These are phyloP conservation scores for Cranoglanis bouderius DNA, from an alignment of 2,113 vertebrate genomes.

Conservation along the genomic window DNA sequence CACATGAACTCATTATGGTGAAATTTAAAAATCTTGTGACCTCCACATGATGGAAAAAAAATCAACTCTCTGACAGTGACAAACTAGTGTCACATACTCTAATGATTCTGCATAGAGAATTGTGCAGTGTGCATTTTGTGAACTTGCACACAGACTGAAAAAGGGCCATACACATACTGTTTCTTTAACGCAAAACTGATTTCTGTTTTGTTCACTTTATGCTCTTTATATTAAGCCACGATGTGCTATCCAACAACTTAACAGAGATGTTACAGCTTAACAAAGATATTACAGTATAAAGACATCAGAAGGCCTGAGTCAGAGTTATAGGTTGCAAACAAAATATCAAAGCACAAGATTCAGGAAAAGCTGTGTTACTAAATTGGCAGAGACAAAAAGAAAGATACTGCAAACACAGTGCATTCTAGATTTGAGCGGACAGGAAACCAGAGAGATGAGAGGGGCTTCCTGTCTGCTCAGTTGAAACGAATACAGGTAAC, in stretches of 20 bases:
- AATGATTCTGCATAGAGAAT: neutral
- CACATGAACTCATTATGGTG: neutral
- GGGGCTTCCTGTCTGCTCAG: conserved; percentile 49
- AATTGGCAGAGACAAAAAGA: conserved; percentile 25
- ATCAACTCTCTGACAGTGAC: neutral
- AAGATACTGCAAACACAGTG: conserved; percentile 4
- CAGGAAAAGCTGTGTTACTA: conserved; percentile 18
- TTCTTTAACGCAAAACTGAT: neutral
- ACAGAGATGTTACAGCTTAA: neutral
- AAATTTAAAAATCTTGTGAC: neutral
- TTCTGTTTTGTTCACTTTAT: neutral
- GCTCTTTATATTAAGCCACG: neutral
- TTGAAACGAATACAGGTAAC: conserved; percentile 44
- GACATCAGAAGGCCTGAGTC: neutral
- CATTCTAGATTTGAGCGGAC: conserved; percentile 27
- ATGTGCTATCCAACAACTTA: neutral
- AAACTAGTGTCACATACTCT: neutral
- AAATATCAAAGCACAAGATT: conserved; percentile 4
- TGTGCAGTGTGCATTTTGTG: neutral
- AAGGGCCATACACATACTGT: neutral
- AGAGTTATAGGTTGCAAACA: conserved; percentile 1
- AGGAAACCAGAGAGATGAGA: conserved; percentile 51
- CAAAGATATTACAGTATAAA: conserved; percentile 6
- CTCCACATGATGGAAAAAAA: neutral
- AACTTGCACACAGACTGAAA: neutral